Evolutionary conservation across 1,140 invertebrate genomes (phyloP).

Genomic region (Drosophila mauritiana): DNA sequence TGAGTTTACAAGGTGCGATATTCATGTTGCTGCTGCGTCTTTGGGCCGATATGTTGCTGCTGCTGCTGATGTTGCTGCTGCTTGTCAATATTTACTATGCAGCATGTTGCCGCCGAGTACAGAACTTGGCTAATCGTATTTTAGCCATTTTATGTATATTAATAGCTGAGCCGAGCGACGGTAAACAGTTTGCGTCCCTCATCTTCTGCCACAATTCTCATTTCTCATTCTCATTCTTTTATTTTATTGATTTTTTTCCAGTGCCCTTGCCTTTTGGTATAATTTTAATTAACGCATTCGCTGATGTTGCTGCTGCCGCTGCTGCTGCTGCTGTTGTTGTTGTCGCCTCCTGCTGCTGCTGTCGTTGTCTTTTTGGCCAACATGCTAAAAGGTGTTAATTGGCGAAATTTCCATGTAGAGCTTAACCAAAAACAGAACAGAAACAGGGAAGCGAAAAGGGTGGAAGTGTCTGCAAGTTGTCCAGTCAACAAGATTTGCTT

Average conservation of each 20-base stretch:
- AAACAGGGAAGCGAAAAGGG: slow-evolving; percentile 25
- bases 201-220: slow-evolving; percentile 51
- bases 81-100: slow-evolving; percentile 77
- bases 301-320: slow-evolving; percentile 32
- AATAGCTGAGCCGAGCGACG: slow-evolving; percentile 65
- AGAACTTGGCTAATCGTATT: slow-evolving; percentile 73
- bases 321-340: slow-evolving; percentile 43
- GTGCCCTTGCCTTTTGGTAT: slow-evolving; percentile 53
- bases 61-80: slow-evolving; percentile 47
- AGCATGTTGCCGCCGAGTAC: slow-evolving; percentile 64
- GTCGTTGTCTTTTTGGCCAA: slow-evolving; percentile 77
- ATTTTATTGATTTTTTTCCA: slow-evolving; percentile 16
- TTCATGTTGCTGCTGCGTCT: slow-evolving; percentile 71
- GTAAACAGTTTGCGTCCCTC: slow-evolving; percentile 14
- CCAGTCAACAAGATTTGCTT: slow-evolving; percentile 84
- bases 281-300: slow-evolving; percentile 80
- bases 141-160: slow-evolving; percentile 80
- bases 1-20: slow-evolving; percentile 84
- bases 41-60: slow-evolving; percentile 43
- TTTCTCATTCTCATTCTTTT: slow-evolving; percentile 1
- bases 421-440: slow-evolving; percentile 64
- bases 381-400: slow-evolving; percentile 85
- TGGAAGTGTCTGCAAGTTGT: slow-evolving; percentile 30
- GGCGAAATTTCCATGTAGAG: slow-evolving; percentile 84
- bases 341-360: slow-evolving; percentile 50